These are phyloP conservation scores for Acrossocheilus wenchowensis DNA, from an alignment of 2,797 vertebrate genomes.

Conservation along the genomic window DNA sequence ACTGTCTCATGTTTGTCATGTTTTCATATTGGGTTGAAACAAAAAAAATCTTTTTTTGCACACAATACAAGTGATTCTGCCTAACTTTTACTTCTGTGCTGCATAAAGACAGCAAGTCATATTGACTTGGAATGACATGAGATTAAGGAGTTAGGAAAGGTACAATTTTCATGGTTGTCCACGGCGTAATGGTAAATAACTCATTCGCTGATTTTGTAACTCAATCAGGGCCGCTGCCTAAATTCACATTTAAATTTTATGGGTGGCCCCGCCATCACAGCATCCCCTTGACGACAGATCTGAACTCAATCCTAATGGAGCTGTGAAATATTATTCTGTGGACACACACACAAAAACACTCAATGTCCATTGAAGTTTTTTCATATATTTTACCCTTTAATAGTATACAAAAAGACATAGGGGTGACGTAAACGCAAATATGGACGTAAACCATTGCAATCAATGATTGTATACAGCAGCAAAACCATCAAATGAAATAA, in stretches of 20 bases:
- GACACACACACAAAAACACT: conserved; percentile 15
- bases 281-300: neutral
- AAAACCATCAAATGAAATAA: conserved; percentile 52
- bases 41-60: neutral
- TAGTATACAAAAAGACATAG: conserved; percentile 82
- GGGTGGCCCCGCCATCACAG: neutral
- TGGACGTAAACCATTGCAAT: conserved; percentile 73
- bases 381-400: conserved; percentile 83
- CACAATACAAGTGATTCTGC: neutral
- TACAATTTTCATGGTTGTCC: conserved; percentile 4
- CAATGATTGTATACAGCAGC: conserved; percentile 51
- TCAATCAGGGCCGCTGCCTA: neutral
- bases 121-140: neutral
- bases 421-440: conserved; percentile 79
- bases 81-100: neutral
- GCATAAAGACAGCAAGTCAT: neutral
- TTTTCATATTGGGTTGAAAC: too few relatives aligned
- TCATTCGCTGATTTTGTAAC: conserved; percentile 7
- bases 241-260: neutral
- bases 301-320: neutral
- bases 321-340: neutral
- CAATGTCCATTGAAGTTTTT: conserved; percentile 64
- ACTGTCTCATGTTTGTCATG: neutral
- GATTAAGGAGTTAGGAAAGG: conserved; percentile 4
- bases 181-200: neutral